These are phyloP conservation scores for Oreochromis mossambicus DNA, from an alignment of 2,797 vertebrate genomes.

Conservation along the genomic window DNA sequence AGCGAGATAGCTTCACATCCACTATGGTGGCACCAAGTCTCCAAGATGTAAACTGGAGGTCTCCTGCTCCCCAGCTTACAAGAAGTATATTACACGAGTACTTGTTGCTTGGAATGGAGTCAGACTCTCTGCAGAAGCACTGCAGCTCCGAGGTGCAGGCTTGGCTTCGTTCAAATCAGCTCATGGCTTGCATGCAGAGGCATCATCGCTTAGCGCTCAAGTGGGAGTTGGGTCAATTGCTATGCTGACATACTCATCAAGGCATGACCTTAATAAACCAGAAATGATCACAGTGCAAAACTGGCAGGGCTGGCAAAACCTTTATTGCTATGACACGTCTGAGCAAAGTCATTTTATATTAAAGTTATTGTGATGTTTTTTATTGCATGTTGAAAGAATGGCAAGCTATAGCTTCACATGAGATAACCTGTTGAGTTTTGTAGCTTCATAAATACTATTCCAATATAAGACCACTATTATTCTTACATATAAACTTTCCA, in stretches of 20 bases:
- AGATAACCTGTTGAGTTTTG: background rate
- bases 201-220: background rate
- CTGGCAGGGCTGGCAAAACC: background rate
- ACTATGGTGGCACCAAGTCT: slow-evolving; percentile 63
- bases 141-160: slow-evolving; percentile 6
- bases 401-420: background rate
- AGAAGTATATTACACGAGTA: slow-evolving; percentile 21
- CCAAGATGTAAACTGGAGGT: slow-evolving; percentile 57
- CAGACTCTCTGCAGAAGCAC: background rate
- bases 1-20: slow-evolving; percentile 60
- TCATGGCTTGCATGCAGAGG: background rate
- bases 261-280: background rate
- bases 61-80: slow-evolving; percentile 55
- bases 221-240: slow-evolving; percentile 6
- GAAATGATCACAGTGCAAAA: background rate
- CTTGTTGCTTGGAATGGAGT: slow-evolving; percentile 59
- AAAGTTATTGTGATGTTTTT: background rate
- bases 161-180: slow-evolving; percentile 1
- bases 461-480: background rate
- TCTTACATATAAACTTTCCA: background rate
- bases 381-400: background rate
- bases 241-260: background rate
- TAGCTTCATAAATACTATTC: background rate
- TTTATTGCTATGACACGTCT: background rate
- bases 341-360: background rate